These are phyloP conservation scores for Synanthedon formicaeformis DNA, from an alignment of 2,888 invertebrate genomes.

Conservation along the genomic window DNA sequence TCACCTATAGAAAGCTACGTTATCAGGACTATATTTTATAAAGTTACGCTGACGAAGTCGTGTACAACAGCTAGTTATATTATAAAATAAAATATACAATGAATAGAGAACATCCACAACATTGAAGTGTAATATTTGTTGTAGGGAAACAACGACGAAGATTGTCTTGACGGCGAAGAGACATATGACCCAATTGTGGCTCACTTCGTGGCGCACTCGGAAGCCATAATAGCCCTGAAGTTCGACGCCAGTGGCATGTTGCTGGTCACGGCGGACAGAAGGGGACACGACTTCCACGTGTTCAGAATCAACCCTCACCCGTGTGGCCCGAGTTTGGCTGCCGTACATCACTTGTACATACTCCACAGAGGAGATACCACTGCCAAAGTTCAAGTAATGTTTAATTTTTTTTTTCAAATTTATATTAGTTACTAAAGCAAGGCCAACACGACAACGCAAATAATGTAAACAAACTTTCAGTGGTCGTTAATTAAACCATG, in stretches of 20 bases:
- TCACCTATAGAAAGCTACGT: too few species aligned
- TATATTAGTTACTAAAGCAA: neutral
- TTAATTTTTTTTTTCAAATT: neutral
- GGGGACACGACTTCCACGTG: constrained; percentile 96
- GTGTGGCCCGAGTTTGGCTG: constrained; percentile 85
- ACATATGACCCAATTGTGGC: constrained; percentile 83
- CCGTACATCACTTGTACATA: constrained; percentile 95
- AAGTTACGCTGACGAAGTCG: too few species aligned
- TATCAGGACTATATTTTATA: too few species aligned
- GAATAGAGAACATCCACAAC: too few species aligned
- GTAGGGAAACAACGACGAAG: constrained; percentile 63
- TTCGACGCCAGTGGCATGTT: constrained; percentile 93
- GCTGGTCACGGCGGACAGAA: constrained; percentile 89
- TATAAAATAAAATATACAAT: too few species aligned
- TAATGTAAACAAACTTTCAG: neutral
- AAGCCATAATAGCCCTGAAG: constrained; percentile 88
- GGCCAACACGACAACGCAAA: too few species aligned
- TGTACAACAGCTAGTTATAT: too few species aligned
- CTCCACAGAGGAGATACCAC: constrained; percentile 96
- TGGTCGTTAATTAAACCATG: neutral
- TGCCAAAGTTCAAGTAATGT: constrained; percentile 83
- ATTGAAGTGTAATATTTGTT: neutral
- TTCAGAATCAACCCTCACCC: constrained; percentile 96
- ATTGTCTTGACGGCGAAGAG: constrained; percentile 72
- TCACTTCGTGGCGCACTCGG: constrained; percentile 89